Evolutionary conservation across 2,888 invertebrate genomes (phyloP), one percentile per base, ranked within the genome.

Genomic region (Gymnocheta viridis): DNA sequence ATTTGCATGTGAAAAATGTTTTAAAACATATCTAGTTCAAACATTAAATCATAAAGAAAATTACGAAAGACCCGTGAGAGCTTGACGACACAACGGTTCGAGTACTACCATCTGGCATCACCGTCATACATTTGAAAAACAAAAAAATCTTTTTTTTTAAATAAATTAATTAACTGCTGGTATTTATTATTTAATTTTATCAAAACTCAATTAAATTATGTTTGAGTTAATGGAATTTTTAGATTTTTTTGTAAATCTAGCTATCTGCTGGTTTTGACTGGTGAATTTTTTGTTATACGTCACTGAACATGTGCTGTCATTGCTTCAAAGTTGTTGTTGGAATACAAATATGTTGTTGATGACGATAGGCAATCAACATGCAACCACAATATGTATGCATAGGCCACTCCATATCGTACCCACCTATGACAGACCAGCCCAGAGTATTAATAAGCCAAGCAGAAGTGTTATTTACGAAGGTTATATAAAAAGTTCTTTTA

Each of bases 291-390:
- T 4, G n/a, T 79, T 79, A 41, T 77, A 84, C 73, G 81, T 81
- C 81, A 81, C 77, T 84, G 81, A 54, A 64, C 62, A 74, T 58
- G 62, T 82, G 17, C 66, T 24, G 66, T 67, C 27, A 19, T 49
- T 54, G 24, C 27, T 54, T 58, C 19, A 29, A 54, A 24, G 38
- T 74, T 64, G 60, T 69, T 70, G 47, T 82, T 83, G 77, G 38
- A 56, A 77, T 69, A 73, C 19, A 77, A 58, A 19, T 24, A 76
- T 64, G 77, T 58, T 76, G 70, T 60, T 67, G 83, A 72, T 58
- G 73, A 69, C 60, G 84, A 84, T 81, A 84, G 62, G 84, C 77
- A 73, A 84, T 84, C 84, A 84, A 84, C 84, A 84, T 84, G 81
- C 84, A 84, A 84, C 84, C 72, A 78, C 81, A 84, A 84, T 77